Evolutionary conservation across 1,140 invertebrate genomes (phyloP), one percentile per base, ranked within the genome.

Genomic region (Colletes gigas): DNA sequence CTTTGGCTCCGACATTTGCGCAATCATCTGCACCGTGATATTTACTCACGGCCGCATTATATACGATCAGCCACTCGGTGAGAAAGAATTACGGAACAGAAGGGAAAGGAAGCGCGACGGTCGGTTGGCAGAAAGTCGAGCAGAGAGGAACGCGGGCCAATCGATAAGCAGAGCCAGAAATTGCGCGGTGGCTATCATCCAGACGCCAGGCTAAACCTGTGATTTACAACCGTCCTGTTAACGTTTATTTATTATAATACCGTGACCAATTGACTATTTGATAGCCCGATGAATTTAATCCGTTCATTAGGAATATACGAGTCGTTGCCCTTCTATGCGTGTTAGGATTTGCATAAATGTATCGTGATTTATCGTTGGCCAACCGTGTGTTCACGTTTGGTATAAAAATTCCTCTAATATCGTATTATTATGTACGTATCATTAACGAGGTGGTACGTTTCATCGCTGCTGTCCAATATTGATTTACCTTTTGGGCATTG

Each of bases 121-220:
- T 55, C 30, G 47, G n/a, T 72, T 55, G 77, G 50, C 59, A 65
- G 54, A 67, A 74, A 50, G 39, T 74, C 67, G 54, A 52, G n/a
- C 52, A 39, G 17, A 75, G 30, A 41, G 60, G 14, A 4, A 19
- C 30, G 15, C 30, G n/a, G 30, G 47, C 77, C 71, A 80, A 80
- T 75, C 78, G 78, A 80, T 80, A 80, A 80, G 70, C 70, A 14
- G 21, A 67, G 7, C 15, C 41, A 52, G 54, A 75, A 60, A 57
- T 44, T 15, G 21, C 19, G 21, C 54, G 54, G 44, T 67, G 78
- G 63, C 63, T 72, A 80, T 80, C 78, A 75, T 80, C 78, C 78
- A 75, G 21, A 52, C 62, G 14, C 17, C 71, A 60, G 21, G 17
- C 41, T 60, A 80, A 78, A 67, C 75, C 54, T 21, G 5, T 50